Evolutionary conservation across 2,113 vertebrate genomes (phyloP).

Genomic region (Ictalurus punctatus): DNA sequence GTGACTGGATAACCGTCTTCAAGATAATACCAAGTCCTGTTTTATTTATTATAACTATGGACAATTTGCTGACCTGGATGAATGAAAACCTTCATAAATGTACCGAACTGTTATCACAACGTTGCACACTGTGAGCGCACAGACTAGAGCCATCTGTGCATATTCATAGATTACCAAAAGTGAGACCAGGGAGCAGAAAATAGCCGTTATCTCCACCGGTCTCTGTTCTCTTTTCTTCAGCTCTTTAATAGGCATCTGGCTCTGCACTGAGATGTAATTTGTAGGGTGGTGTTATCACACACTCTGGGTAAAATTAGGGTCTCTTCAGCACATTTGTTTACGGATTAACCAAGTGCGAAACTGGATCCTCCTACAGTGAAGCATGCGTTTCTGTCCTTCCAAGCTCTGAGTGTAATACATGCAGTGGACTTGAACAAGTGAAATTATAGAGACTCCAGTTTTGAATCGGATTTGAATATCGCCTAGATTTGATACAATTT

Average conservation of each 20-base stretch:
- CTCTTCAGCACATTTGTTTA: constrained; percentile 3
- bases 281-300: constrained; percentile 1
- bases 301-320: constrained; percentile 1
- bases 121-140: neutral
- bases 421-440: neutral
- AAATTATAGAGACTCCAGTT: neutral
- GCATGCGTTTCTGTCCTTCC: neutral
- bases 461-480: constrained; percentile 7
- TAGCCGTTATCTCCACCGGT: neutral
- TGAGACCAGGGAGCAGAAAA: neutral
- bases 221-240: neutral
- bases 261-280: neutral
- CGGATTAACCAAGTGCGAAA: neutral
- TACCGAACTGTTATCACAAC: neutral
- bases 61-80: constrained; percentile 2
- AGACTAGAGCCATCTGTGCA: neutral
- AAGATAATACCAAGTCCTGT: neutral
- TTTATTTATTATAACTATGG: neutral
- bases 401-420: neutral
- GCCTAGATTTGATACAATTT: neutral
- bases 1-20: neutral
- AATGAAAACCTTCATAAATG: neutral
- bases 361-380: neutral
- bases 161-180: neutral
- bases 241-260: neutral